Evolutionary conservation across 2,797 vertebrate genomes (phyloP).

Genomic region (Pseudochromis fuscus): DNA sequence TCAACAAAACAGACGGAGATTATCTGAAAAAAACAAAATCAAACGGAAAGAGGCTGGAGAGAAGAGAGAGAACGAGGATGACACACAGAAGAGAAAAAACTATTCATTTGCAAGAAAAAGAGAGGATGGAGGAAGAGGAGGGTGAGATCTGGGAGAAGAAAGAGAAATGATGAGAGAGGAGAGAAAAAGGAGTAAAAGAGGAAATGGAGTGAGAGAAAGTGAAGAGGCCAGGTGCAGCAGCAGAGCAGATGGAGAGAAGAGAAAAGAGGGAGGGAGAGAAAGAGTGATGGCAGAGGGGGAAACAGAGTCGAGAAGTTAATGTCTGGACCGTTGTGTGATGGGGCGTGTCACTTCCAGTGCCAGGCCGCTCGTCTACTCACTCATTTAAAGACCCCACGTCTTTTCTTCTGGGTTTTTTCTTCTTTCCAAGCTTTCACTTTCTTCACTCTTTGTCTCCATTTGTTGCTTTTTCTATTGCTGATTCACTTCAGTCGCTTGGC

Average conservation of each 20-base stretch:
- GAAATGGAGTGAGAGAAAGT: slow-evolving; percentile 74
- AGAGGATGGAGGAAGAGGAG: slow-evolving; percentile 45
- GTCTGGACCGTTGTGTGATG: slow-evolving; percentile 78
- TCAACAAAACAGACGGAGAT: slow-evolving; percentile 28
- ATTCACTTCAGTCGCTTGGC: slow-evolving; percentile 32
- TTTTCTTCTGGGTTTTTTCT: neutral
- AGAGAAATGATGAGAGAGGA: slow-evolving; percentile 58
- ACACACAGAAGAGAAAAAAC: slow-evolving; percentile 52
- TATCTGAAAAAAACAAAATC: slow-evolving; percentile 15
- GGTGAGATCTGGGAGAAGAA: slow-evolving; percentile 36
- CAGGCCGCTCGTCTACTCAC: slow-evolving; percentile 70
- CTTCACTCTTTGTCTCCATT: slow-evolving; percentile 30
- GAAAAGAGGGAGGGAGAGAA: slow-evolving; percentile 60
- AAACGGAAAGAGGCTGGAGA: slow-evolving; percentile 37
- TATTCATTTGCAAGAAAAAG: slow-evolving; percentile 45
- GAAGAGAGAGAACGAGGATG: slow-evolving; percentile 51
- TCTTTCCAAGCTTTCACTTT: slow-evolving; percentile 44
- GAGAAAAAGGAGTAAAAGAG: slow-evolving; percentile 52
- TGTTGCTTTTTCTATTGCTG: slow-evolving; percentile 35
- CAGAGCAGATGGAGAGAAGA: slow-evolving; percentile 74
- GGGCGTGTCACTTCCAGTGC: slow-evolving; percentile 80
- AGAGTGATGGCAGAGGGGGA: slow-evolving; percentile 63
- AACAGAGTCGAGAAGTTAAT: slow-evolving; percentile 73
- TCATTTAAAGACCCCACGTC: slow-evolving; percentile 62
- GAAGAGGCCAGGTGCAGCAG: slow-evolving; percentile 78